Evolutionary conservation across 2,888 invertebrate species (phyloP), one percentile per base, ranked within the genome.

Genomic region (Hoplodrina blanda): DNA sequence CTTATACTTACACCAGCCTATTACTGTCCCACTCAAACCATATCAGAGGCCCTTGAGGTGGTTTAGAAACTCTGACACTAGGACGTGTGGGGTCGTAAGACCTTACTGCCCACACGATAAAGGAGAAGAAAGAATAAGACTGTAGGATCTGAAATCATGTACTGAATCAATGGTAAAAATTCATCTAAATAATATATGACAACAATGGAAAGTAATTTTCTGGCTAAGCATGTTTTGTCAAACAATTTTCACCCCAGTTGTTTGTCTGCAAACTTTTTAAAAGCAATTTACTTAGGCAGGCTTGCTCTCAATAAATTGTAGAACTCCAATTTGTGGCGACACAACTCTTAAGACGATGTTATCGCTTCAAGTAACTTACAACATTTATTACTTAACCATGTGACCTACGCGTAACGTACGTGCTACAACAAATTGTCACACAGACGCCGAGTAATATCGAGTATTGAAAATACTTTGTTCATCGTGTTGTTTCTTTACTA

Each of bases 301-400:
- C 25, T 60, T 62, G 8, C 56, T 56, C 60, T 55, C 46, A 63
- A 70, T 65, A 65, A 76, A 52, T 68, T 63, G n/a, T 44, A 37
- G 52, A 63, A 56, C 53, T 53, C 73, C 53, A 78, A 78, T 78
- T 73, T 68, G 55, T n/a, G 60, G 55, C 53, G 49, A 73, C 68
- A 63, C 46, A 49, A 50, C 60, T 55, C 78, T 56, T 68, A 55
- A 67, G 60, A 49, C 55, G 33, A 61, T 64, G 61, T 61, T 71
- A 67, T 67, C 33, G 60, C 33, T 33, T 62, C n/a, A 55, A 76
- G 73, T 73, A 55, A 44, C 61, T 62, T 46, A 68, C 63, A 73
- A 11, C 60, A 63, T 76, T 78, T 78, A 73, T 76, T 63, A 76
- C 63, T 78, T 60, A 73, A 63, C 68, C 49, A n/a, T 50, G 60